Conservation (phyloP, 92 coral and sea anemone species). For the Nematostella vectensis region DNA sequence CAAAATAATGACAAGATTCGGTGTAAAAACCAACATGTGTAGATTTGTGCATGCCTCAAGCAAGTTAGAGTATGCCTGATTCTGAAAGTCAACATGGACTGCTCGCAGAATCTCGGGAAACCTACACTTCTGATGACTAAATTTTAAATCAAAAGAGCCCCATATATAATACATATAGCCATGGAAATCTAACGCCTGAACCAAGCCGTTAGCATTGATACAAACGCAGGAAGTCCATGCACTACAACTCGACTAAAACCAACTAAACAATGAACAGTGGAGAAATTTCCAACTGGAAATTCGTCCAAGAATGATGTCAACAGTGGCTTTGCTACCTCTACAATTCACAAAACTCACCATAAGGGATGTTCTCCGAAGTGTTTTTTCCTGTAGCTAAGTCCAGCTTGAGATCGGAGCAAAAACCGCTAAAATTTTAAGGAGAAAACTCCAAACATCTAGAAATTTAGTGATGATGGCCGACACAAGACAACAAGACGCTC, state of each 20-base stretch:
- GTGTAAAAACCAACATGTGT: too few relatives aligned
- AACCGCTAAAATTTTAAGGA: slow-evolving; percentile 21
- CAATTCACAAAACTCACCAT: slow-evolving; percentile 52
- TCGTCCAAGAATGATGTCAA: slow-evolving; percentile 28
- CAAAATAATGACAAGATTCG: too few relatives aligned
- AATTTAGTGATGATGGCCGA: slow-evolving; percentile 80
- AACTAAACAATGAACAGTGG: slow-evolving; percentile 16
- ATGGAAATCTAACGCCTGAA: background rate
- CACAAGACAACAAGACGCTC: slow-evolving; percentile 97
- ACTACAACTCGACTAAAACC: slow-evolving; percentile 19
- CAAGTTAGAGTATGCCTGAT: slow-evolving; percentile 42
- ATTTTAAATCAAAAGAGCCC: background rate
- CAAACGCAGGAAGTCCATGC: slow-evolving; percentile 3
- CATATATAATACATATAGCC: background rate
- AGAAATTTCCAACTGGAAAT: slow-evolving; percentile 18
- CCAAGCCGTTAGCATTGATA: background rate
- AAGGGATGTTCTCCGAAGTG: slow-evolving; percentile 20
- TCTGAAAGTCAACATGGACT: slow-evolving; percentile 24
- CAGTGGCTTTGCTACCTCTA: slow-evolving; percentile 6
- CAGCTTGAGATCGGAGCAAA: slow-evolving; percentile 2
- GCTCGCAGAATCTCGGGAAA: slow-evolving; percentile 10
- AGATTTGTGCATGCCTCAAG: slow-evolving; percentile 70
- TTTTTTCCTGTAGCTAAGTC: slow-evolving; percentile 3
- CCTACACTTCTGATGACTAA: slow-evolving; percentile 8
- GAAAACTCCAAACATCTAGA: slow-evolving; percentile 73